A percentile compares a stretch with the other conserved stretches of the same genome.
Evolutionary conservation across 2,797 vertebrate species (phyloP).

Genomic region (Aeoliscus strigatus): DNA sequence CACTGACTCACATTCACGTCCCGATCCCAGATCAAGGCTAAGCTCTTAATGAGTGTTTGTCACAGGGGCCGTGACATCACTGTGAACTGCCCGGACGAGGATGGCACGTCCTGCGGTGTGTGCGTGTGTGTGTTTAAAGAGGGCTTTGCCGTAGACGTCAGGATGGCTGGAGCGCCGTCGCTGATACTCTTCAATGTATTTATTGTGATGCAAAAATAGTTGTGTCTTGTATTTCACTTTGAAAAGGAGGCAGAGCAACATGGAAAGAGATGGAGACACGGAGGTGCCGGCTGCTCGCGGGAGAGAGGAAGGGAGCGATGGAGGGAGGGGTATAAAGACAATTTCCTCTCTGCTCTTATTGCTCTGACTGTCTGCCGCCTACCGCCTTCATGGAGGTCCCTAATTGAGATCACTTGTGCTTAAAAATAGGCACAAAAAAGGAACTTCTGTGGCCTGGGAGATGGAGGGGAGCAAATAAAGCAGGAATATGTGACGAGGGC

Average conservation of each 20-base stretch:
- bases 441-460: constrained; percentile 77
- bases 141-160: no score
- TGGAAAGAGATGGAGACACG: constrained; percentile 59
- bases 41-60: constrained; percentile 76
- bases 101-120: constrained; percentile 58
- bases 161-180: no score
- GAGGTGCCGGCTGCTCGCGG: constrained; percentile 55
- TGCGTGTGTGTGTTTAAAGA: no score
- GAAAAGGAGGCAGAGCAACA: constrained; percentile 41
- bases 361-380: constrained; percentile 82
- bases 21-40: constrained; percentile 73
- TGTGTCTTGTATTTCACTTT: constrained; percentile 45
- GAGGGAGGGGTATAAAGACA: constrained; percentile 72
- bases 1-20: constrained; percentile 59
- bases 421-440: constrained; percentile 83
- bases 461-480: constrained; percentile 71
- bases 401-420: constrained; percentile 87
- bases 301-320: constrained; percentile 16
- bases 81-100: constrained; percentile 46
- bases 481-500: constrained; percentile 71
- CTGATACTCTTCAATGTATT: no score
- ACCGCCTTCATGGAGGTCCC: constrained; percentile 83
- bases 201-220: no score
- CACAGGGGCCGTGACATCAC: constrained; percentile 70
- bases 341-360: constrained; percentile 81